These are phyloP conservation scores for Parascotia fuliginaria DNA, from an alignment of 2,888 invertebrate genomes.

Conservation along the genomic window DNA sequence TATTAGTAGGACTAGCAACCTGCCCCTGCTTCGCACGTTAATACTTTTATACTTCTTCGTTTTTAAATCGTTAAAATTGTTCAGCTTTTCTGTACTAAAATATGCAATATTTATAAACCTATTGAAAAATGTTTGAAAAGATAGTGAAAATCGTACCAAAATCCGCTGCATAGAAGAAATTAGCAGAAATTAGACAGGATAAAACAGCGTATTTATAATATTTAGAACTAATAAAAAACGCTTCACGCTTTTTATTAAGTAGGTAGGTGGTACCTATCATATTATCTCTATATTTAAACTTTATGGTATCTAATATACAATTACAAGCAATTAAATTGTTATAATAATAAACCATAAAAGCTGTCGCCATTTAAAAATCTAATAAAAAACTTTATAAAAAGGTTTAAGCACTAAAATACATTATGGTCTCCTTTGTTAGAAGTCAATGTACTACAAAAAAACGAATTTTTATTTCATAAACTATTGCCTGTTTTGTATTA, in stretches of 20 bases:
- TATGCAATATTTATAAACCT: no score
- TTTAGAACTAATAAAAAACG: background rate
- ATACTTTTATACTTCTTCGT: no score
- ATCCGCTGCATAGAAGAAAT: no score
- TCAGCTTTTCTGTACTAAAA: no score
- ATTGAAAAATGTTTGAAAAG: no score
- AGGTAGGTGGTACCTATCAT: slow-evolving; percentile 1
- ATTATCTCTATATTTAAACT: slow-evolving; percentile 4
- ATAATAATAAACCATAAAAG: slow-evolving; percentile 6
- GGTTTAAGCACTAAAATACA: background rate
- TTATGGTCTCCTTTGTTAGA: slow-evolving; percentile 1
- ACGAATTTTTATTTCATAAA: background rate
- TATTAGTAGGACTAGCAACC: no score
- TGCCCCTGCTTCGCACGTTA: no score
- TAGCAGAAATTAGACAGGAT: no score
- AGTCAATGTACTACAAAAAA: background rate
- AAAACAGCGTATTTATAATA: no score
- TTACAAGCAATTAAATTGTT: slow-evolving; percentile 15
- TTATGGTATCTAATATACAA: slow-evolving; percentile 12
- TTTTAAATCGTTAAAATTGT: no score
- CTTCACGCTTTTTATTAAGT: slow-evolving; percentile 2
- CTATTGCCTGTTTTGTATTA: background rate
- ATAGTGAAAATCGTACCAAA: no score
- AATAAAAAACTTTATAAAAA: background rate
- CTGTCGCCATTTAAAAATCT: background rate